These are phyloP conservation scores for Callorhinus ursinus DNA, from an alignment of 2,113 vertebrate genomes.

Conservation along the genomic window DNA sequence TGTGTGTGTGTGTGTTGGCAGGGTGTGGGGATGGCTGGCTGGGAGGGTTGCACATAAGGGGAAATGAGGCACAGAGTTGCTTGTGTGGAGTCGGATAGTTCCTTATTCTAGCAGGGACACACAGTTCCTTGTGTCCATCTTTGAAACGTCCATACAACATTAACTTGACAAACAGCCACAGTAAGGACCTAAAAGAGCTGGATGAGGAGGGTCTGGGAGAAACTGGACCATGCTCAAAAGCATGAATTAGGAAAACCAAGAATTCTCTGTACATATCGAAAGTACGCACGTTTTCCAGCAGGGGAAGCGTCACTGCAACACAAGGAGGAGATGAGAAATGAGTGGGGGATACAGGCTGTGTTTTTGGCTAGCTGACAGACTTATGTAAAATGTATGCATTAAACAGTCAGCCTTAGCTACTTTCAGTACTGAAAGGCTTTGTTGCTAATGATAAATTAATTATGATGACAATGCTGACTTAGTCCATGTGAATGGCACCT, in stretches of 20 bases:
- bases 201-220: neutral
- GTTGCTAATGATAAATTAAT: neutral
- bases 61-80: neutral
- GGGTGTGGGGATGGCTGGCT: neutral
- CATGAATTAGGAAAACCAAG: neutral
- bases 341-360: neutral
- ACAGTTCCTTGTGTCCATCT: neutral
- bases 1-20: too few species aligned
- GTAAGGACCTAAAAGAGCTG: neutral
- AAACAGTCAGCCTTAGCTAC: neutral
- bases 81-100: rapidly evolving
- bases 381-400: neutral
- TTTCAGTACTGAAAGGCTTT: rapidly evolving
- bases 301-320: rapidly evolving
- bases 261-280: neutral
- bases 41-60: too few species aligned
- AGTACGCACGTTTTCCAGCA: rapidly evolving
- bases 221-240: neutral
- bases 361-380: neutral
- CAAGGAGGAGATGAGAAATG: neutral
- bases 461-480: rapidly evolving
- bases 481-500: neutral
- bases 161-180: neutral
- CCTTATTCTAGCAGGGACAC: neutral
- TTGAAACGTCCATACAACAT: neutral